These are phyloP conservation scores for Drosophila albomicans DNA, from an alignment of 1,140 invertebrate species.

Conservation along the genomic window DNA sequence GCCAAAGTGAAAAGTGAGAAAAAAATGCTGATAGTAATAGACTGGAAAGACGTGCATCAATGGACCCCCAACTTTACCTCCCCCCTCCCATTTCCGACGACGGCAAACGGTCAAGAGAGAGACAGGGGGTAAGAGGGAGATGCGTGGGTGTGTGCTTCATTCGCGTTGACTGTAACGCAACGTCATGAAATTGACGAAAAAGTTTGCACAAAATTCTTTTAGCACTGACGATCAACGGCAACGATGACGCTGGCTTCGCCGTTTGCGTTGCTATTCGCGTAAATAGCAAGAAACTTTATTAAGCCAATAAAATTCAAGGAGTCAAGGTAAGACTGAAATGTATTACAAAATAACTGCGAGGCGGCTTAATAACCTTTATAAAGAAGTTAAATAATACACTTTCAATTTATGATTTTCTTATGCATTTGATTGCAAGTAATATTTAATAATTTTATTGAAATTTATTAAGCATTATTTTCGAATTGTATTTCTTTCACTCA, in stretches of 20 bases:
- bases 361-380: too few species aligned
- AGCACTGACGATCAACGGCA: slow-evolving; percentile 37
- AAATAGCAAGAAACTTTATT: slow-evolving; percentile 69
- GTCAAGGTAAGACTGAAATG: slow-evolving; percentile 31
- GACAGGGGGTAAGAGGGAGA: not conserved
- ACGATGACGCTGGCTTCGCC: slow-evolving; percentile 9
- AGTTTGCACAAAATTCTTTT: slow-evolving; percentile 72
- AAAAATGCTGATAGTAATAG: slow-evolving; percentile 80
- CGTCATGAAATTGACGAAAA: slow-evolving; percentile 63
- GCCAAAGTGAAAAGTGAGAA: slow-evolving; percentile 69
- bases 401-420: too few species aligned
- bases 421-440: too few species aligned
- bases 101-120: slow-evolving; percentile 31
- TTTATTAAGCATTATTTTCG: too few species aligned
- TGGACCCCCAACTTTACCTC: slow-evolving; percentile 19
- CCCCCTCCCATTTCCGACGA: slow-evolving; percentile 4
- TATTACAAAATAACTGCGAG: too few species aligned
- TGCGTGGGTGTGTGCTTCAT: not conserved
- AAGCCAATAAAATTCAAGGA: slow-evolving; percentile 65
- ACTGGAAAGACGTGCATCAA: slow-evolving; percentile 79
- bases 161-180: slow-evolving; percentile 12
- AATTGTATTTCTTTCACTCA: too few species aligned
- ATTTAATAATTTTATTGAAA: too few species aligned
- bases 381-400: too few species aligned
- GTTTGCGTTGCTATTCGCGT: slow-evolving; percentile 19